Base-by-base conservation (phyloP, 2,797 vertebrate genomes). In the Selene dorsalis region DNA sequence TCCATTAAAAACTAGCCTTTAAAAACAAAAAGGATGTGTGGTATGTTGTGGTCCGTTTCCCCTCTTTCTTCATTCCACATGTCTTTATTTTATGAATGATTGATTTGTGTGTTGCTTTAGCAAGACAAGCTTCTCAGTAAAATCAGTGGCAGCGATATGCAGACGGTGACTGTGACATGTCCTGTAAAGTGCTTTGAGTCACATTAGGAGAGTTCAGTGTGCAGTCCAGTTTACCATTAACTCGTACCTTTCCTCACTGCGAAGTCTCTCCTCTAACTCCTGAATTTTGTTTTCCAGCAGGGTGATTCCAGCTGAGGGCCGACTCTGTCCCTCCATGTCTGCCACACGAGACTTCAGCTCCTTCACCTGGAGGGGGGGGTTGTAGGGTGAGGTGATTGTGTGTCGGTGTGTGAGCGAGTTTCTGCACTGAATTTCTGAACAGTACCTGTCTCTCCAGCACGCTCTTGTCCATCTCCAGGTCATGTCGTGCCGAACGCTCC, bases 401-500 rank as follows among this genome's bases (percentile, higher is more conserved):
- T 62, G 18, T 3, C 0, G 26, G 0, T 38, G 4, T 28, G n/a
- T 47, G 47, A 39, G 39, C 58, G 18, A 2, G 2, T 30, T 0
- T 38, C 14, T 5, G 22, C 35, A 2, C 13, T 14, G 7, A 10
- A 16, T 22, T 3, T 28, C 5, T 17, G 3, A 50, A 4, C 17
- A 1, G 10, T 67, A 97, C 97, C 96, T 98, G 98, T 94, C 96
- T 94, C 89, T 99, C 97, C 41, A 98, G 79, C 0, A 95, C 94
- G 55, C 96, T 95, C 84, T 98, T 98, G 89, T 98, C 97, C 59
- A 98, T 97, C 87, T 99, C 97, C 79, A 99, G 93, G 90, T 99
- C 97, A 43, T 99, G 97, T n/a, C 96, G 93, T 3, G 90, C 93
- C 0, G 96, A 95, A 0, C 98, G 95, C 62, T 99, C 97, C 81